These are phyloP conservation scores for Melipona quadrifasciata DNA, from an alignment of 1,140 invertebrate genomes.

Conservation along the genomic window DNA sequence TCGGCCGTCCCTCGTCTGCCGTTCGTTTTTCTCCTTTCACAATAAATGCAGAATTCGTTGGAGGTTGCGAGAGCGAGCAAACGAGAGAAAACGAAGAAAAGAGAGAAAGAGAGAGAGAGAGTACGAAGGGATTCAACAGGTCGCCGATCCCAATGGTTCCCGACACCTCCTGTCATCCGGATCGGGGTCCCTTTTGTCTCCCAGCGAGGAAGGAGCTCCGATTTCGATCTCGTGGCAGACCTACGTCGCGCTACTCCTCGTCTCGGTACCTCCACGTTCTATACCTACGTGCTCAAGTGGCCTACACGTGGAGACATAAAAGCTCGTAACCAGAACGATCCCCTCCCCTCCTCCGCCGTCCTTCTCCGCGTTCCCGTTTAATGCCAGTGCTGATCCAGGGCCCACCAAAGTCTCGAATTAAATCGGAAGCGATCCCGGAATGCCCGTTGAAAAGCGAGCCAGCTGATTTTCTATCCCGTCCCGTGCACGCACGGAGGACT, in stretches of 20 bases:
- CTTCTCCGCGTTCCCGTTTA: neutral
- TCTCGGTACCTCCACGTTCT: conserved; percentile 23
- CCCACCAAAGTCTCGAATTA: conserved; percentile 55
- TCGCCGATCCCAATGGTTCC: conserved; percentile 57
- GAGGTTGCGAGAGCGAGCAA: conserved; percentile 15
- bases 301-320: conserved; percentile 57
- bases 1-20: neutral
- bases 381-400: conserved; percentile 13
- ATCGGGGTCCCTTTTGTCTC: conserved; percentile 54
- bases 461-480: conserved; percentile 21
- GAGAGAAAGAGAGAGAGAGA: neutral
- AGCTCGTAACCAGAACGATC: conserved; percentile 63
- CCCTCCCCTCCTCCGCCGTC: neutral
- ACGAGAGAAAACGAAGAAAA: neutral
- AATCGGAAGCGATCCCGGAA: conserved; percentile 40
- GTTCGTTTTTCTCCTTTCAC: conserved; percentile 45
- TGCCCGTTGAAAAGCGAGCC: conserved; percentile 42
- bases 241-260: conserved; percentile 48
- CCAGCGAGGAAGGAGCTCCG: conserved; percentile 64
- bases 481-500: neutral
- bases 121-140: conserved; percentile 49
- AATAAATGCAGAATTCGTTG: conserved; percentile 54
- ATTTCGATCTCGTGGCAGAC: conserved; percentile 67
- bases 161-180: conserved; percentile 59
- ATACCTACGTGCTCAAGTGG: conserved; percentile 60